phyloP scores from a whole-genome alignment of 2,113 vertebrate species.

The Prochilodus magdalenae region DNA sequence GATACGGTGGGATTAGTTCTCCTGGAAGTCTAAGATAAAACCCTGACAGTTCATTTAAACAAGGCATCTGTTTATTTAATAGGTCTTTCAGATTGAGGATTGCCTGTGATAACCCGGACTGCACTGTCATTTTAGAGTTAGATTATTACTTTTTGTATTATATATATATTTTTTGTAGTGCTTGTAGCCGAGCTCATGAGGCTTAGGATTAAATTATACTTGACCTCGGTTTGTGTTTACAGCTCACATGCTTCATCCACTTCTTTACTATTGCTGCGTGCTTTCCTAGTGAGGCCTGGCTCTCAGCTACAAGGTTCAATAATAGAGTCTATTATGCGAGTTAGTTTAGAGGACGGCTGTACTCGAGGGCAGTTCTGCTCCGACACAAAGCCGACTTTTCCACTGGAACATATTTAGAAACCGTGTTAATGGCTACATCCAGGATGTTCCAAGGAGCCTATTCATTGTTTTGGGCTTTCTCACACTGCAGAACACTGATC shows the following conservation, averaged over 20 bases:
- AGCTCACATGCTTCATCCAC: neutral
- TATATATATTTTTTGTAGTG: too few species aligned
- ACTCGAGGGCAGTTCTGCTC: conserved; percentile 22
- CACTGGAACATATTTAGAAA: neutral
- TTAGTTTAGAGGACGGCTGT: neutral
- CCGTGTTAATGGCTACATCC: neutral
- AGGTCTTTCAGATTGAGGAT: too few species aligned
- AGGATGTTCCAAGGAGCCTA: neutral
- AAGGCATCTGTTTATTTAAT: too few species aligned
- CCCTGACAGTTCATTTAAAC: too few species aligned
- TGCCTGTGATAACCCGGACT: too few species aligned
- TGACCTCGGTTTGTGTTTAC: neutral
- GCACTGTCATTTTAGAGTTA: too few species aligned
- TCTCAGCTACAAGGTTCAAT: neutral
- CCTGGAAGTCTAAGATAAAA: too few species aligned
- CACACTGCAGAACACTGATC: neutral
- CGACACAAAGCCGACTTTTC: conserved; percentile 12
- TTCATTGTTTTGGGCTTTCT: neutral
- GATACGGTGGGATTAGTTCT: too few species aligned
- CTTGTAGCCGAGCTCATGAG: too few species aligned
- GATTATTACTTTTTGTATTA: too few species aligned
- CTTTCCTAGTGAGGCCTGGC: neutral
- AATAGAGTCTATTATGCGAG: conserved; percentile 7
- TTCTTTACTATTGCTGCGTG: neutral
- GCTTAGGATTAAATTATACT: neutral